Evolutionary conservation across 2,797 vertebrate species (phyloP), one percentile per base, ranked within the genome.

Genomic region (Myripristis murdjan): DNA sequence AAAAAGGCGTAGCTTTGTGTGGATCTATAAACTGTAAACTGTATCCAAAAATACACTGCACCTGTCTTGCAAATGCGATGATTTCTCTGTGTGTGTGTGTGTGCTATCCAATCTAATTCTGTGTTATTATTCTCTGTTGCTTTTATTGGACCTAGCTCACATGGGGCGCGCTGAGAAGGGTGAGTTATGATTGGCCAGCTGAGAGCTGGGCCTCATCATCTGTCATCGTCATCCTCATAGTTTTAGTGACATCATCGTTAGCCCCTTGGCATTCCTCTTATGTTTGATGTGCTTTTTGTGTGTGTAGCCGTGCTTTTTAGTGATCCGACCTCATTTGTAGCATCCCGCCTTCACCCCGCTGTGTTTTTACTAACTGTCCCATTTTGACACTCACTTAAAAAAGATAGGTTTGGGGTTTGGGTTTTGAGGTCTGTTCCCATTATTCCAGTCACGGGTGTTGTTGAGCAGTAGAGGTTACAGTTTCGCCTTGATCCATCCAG

Each of bases 121-220:
- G 46, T 89, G 57, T 81, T 87, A 11, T 87, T 87, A 70, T 90
- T 81, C 79, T 87, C 80, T 90, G 82, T 81, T 84, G 87, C 91
- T 81, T 77, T 75, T 39, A 16, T 44, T 77, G 89, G 88, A 90
- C 54, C 31, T 84, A 93, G 92, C 92, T 92, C 92, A 92, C 87
- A 85, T 92, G 87, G 92, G 92, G 49, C 92, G 90, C 22, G 62
- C 92, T 71, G 92, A 93, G 82, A 93, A 93, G 89, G 92, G 92
- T 93, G 89, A 93, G 92, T 93, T 81, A 70, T 23, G 57, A 88
- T 46, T 22, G 46, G 75, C 76, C 84, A 46, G 87, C 81, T 46
- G 6, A 48, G 67, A 71, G 86, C 88, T 86, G 84, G 70, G 81
- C 78, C 73, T 61, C 77, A 80, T 84, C 67, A 52, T 73, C 67